Percentiles rank a stretch among this genome's conserved stretches.
Evolutionary conservation across 2,113 vertebrate species (phyloP).

Genomic region (Penelope pileata): DNA sequence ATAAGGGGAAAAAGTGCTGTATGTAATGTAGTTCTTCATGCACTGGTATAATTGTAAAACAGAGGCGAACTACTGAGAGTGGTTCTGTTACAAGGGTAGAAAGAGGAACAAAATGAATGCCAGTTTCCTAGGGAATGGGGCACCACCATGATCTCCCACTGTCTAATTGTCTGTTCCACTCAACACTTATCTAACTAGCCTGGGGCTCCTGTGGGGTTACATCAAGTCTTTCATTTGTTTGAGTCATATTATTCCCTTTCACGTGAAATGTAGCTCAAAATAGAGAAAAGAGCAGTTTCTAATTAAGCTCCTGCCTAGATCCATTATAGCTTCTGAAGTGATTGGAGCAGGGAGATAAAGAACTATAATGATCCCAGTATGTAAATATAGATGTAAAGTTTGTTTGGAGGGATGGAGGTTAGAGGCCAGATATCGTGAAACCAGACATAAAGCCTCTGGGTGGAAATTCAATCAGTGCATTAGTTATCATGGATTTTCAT

Average conservation of each 20-base stretch:
- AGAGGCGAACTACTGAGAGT: not conserved
- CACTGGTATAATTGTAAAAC: not conserved
- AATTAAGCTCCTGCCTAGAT: constrained; percentile 23
- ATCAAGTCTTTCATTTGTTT: not conserved
- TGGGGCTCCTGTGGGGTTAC: not conserved
- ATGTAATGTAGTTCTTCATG: not conserved
- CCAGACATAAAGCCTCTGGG: not conserved
- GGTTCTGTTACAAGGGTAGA: not conserved
- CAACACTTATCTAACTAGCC: not conserved
- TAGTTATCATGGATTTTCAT: constrained; percentile 36
- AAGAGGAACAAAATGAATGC: not conserved
- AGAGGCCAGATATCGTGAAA: not conserved
- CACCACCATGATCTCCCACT: not conserved
- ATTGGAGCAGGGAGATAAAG: not conserved
- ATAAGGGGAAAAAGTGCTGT: not conserved
- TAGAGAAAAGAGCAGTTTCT: not conserved
- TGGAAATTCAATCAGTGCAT: not conserved
- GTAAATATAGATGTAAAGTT: constrained; percentile 7
- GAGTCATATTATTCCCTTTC: not conserved
- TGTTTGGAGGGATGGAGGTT: not conserved
- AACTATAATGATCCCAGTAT: not conserved
- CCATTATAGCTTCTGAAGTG: not conserved
- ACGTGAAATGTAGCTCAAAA: not conserved
- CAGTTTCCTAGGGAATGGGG: not conserved
- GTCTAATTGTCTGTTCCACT: not conserved